These are phyloP conservation scores for Aelia acuminata DNA, from an alignment of 2,888 invertebrate species.

Conservation along the genomic window DNA sequence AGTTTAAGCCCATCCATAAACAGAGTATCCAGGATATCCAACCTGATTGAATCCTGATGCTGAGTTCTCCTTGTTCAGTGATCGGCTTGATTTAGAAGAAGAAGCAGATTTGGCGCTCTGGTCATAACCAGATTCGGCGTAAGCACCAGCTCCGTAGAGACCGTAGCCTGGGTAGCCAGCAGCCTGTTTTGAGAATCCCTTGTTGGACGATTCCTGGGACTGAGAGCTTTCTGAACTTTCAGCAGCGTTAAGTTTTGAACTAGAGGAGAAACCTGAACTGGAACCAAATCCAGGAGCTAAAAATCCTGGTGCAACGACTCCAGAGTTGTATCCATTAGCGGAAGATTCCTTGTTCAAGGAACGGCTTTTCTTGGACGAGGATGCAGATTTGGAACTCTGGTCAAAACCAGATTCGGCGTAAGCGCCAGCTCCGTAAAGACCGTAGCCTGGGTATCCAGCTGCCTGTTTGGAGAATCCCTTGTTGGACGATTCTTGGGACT, in stretches of 20 bases:
- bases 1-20: background rate
- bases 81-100: constrained; percentile 5
- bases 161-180: background rate
- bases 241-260: background rate
- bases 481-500: constrained; percentile 15
- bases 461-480: background rate
- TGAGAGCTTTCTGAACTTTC: constrained; percentile 10
- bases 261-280: background rate
- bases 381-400: background rate
- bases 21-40: background rate
- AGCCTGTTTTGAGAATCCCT: background rate
- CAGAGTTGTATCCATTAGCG: background rate
- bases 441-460: background rate
- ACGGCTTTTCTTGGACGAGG: background rate
- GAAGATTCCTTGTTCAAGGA: background rate
- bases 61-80: background rate
- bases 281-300: background rate
- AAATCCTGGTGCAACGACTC: background rate
- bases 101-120: constrained; percentile 13
- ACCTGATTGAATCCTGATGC: background rate
- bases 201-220: constrained; percentile 2
- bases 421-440: background rate
- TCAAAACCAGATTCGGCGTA: background rate
- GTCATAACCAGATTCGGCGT: constrained; percentile 22
- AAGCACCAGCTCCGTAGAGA: background rate